Percentiles rank a stretch among this genome's conserved stretches.
Evolutionary conservation across 2,113 vertebrate species (phyloP).

Genomic region (Perca schrenkii): DNA sequence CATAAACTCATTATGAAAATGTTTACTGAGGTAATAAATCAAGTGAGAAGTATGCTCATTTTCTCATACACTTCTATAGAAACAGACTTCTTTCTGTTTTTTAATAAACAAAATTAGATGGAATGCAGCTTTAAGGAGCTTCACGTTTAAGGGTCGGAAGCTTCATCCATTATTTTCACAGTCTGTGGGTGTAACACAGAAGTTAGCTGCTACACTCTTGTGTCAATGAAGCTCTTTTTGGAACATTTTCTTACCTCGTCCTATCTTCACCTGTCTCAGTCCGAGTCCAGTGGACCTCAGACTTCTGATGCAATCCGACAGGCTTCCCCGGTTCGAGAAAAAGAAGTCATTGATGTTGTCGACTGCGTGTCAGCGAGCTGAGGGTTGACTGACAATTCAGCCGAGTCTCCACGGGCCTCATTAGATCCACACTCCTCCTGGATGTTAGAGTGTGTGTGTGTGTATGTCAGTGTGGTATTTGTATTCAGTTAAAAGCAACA

Average conservation of each 20-base stretch:
- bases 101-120: too few relatives aligned
- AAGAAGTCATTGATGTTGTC: constrained; percentile 84
- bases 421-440: constrained; percentile 81
- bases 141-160: too few relatives aligned
- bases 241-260: constrained; percentile 2
- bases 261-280: constrained; percentile 36
- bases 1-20: too few relatives aligned
- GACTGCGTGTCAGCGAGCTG: constrained; percentile 83
- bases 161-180: neutral
- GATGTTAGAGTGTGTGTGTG: constrained; percentile 59
- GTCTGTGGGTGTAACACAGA: neutral
- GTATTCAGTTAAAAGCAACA: constrained; percentile 69
- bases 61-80: too few relatives aligned
- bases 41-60: too few relatives aligned
- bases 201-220: neutral
- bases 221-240: constrained; percentile 1
- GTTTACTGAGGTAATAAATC: too few relatives aligned
- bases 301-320: constrained; percentile 80
- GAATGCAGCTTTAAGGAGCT: too few relatives aligned
- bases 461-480: constrained; percentile 50
- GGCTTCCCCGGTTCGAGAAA: constrained; percentile 75
- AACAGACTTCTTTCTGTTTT: too few relatives aligned
- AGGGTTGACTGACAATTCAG: constrained; percentile 85
- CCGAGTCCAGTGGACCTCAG: constrained; percentile 58
- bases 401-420: constrained; percentile 85